phyloP scores from a whole-genome alignment of 2,797 vertebrate species.

The Dicrostonyx torquatus region DNA sequence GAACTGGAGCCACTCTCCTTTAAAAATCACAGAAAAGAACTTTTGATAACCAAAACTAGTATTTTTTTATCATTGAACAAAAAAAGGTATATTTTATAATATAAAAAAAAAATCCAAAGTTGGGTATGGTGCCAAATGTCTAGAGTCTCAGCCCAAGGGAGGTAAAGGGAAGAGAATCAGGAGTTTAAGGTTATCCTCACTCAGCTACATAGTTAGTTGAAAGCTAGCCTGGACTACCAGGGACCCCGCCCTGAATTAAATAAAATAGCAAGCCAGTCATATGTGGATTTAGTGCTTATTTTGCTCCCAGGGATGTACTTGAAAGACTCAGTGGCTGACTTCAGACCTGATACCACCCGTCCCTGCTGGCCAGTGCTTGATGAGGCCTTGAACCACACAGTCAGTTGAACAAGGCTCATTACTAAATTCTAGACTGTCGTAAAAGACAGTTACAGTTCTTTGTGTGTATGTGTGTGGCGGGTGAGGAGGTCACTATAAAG shows the following conservation, averaged over 20 bases:
- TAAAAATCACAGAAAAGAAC: constrained; percentile 77
- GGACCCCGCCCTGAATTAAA: not conserved
- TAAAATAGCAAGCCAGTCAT: constrained; percentile 16
- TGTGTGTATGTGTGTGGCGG: constrained; percentile 45
- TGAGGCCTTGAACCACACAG: constrained; percentile 61
- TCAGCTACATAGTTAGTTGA: not conserved
- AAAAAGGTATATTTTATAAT: constrained; percentile 73
- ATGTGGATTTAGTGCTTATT: constrained; percentile 75
- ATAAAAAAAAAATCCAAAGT: constrained; percentile 58
- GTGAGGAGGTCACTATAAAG: constrained; percentile 59
- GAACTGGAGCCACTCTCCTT: constrained; percentile 69
- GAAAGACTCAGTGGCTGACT: constrained; percentile 78
- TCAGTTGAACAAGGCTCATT: constrained; percentile 73
- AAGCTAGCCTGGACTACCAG: not conserved
- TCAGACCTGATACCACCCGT: constrained; percentile 75
- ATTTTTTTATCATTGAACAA: constrained; percentile 76
- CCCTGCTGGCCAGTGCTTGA: constrained; percentile 74
- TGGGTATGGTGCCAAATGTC: not conserved
- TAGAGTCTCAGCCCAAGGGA: not conserved
- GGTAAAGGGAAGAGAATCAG: not conserved
- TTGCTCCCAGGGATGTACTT: constrained; percentile 78
- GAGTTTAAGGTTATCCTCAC: not conserved
- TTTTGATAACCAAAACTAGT: constrained; percentile 64
- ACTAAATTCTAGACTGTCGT: constrained; percentile 76
- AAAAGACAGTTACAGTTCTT: constrained; percentile 76